Evolutionary conservation across 2,113 vertebrate genomes (phyloP), one percentile per base, ranked within the genome.

Genomic region (Triplophysa dalaica): DNA sequence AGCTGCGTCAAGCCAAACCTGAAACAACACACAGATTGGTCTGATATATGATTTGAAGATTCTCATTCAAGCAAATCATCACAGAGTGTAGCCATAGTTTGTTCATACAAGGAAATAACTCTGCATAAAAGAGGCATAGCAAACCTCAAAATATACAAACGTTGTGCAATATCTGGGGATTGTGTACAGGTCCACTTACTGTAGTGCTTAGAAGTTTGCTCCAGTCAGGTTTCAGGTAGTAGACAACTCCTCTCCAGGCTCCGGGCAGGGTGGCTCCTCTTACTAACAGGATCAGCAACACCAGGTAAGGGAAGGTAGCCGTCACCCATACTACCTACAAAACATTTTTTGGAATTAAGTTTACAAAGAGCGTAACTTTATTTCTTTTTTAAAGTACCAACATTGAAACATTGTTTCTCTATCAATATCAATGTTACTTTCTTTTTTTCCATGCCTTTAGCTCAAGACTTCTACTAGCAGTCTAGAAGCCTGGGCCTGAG

Each of bases 1-100:
- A 3, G 98, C 97, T 14, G 98, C 98, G 77, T 98, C 98, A 11
- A 99, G 93, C 98, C 98, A 99, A 70, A 99, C 95, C 98, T 99
- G 41, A 81, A 13, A 78, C 26, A 11, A 80, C 10, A 56, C 21
- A 24, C 8, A 62, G 5, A 69, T 19, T 19, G 38, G 33, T 16
- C 16, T 78, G 24, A 70, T 63, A 75, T 7, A 22, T 26, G 43
- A 65, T 66, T 8, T 66, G 50, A 43, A 50, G 21, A 26, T 48
- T 50, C 52, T 54, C 62, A 52, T 38, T 77, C 60, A 65, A 33
- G 24, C 75, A 21, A n/a, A 21, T 58, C 54, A 58, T 58, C 19
- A n/a, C 4, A 58, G 16, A 56, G 1, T 56, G 52, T 7, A 19
- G 52, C 7, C 1, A 56, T 16, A 56, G 52, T 56, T 58, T 38